These are phyloP conservation scores for Sciurus vulgaris DNA, from an alignment of 2,797 vertebrate species.

Conservation along the genomic window DNA sequence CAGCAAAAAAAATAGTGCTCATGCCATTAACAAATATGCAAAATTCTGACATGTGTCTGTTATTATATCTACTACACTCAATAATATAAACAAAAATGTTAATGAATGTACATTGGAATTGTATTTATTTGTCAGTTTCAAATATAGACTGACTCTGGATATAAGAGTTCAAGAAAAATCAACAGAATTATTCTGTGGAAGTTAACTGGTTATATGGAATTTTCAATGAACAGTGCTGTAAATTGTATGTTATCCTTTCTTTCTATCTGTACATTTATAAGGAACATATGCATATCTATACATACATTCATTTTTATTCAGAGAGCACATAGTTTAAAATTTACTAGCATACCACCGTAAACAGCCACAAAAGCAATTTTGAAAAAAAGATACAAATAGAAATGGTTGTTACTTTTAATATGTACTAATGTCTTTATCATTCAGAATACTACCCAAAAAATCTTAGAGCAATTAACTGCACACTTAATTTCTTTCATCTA, in stretches of 20 bases:
- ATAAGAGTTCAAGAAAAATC: background rate
- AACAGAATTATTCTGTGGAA: background rate
- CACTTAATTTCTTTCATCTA: constrained; percentile 21
- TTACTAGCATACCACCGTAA: background rate
- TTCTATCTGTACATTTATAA: background rate
- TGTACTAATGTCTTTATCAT: background rate
- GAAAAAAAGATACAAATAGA: background rate
- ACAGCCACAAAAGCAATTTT: background rate
- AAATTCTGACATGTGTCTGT: background rate
- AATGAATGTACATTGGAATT: background rate
- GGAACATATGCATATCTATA: background rate
- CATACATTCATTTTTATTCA: background rate
- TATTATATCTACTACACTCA: constrained; percentile 9
- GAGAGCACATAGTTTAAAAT: background rate
- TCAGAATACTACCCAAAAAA: constrained; percentile 26
- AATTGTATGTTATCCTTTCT: background rate
- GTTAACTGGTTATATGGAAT: background rate
- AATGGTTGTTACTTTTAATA: background rate
- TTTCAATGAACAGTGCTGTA: background rate
- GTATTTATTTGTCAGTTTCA: background rate
- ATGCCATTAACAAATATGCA: background rate
- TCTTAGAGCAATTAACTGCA: background rate
- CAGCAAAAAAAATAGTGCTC: background rate
- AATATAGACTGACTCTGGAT: background rate
- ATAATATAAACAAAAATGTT: constrained; percentile 9